Evolutionary conservation across 2,797 vertebrate species (phyloP).

Genomic region (Aldrovandia affinis): DNA sequence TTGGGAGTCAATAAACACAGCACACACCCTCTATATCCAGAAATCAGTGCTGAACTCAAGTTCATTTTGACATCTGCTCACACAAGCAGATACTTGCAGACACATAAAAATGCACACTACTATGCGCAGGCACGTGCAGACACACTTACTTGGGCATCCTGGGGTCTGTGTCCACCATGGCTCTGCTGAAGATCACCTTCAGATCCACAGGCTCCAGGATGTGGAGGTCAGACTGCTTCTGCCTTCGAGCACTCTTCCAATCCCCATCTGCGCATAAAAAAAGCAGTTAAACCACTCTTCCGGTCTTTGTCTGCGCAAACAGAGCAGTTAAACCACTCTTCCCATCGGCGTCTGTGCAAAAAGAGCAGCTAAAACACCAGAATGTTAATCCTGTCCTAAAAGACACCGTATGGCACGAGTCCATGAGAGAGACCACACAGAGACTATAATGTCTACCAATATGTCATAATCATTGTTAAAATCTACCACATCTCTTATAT

Average conservation of each 20-base stretch:
- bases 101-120: not conserved
- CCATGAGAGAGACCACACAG: too few species aligned
- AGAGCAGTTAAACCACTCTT: not conserved
- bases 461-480: too few species aligned
- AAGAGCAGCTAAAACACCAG: not conserved
- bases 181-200: slow-evolving; percentile 87
- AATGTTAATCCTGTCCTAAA: too few species aligned
- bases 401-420: not conserved
- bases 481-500: too few species aligned
- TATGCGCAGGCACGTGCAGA: not conserved
- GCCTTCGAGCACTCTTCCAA: slow-evolving; percentile 89
- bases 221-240: slow-evolving; percentile 83
- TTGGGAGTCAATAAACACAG: too few species aligned
- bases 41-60: too few species aligned
- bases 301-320: not conserved
- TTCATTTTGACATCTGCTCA: slow-evolving; percentile 1
- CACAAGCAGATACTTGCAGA: slow-evolving; percentile 17
- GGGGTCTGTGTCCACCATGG: slow-evolving; percentile 91
- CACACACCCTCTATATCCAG: not conserved
- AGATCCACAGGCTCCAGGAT: slow-evolving; percentile 93
- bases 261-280: slow-evolving; percentile 76
- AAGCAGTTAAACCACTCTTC: not conserved
- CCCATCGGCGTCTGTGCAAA: not conserved
- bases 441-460: too few species aligned
- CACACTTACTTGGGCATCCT: slow-evolving; percentile 91